A percentile compares a stretch with the other conserved stretches of the same genome.
These are phyloP conservation scores for Argyresthia goedartella DNA, from an alignment of 2,888 invertebrate species.

Conservation along the genomic window DNA sequence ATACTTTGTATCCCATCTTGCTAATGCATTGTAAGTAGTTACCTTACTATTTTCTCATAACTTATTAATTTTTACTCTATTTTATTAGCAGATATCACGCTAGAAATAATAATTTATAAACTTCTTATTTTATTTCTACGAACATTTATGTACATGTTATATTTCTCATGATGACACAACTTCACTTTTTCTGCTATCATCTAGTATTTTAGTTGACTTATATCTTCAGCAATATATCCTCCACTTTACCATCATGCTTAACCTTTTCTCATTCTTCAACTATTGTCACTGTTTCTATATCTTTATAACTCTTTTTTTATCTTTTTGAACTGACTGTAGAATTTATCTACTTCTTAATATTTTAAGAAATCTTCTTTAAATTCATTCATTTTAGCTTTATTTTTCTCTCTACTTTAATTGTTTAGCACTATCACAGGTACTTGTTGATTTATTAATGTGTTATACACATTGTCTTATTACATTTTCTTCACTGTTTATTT, in stretches of 20 bases:
- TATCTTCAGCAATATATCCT: too few relatives aligned
- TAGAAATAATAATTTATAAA: neutral
- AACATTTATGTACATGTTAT: neutral
- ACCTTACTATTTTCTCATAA: neutral
- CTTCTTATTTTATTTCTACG: neutral
- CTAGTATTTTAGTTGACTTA: too few relatives aligned
- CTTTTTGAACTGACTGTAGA: constrained; percentile 1
- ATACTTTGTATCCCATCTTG: neutral
- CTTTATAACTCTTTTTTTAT: constrained; percentile 8
- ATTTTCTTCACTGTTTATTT: constrained; percentile 6
- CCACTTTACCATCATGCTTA: constrained; percentile 7
- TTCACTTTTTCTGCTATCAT: constrained; percentile 1
- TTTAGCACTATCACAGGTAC: too few relatives aligned
- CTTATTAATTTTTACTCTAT: neutral
- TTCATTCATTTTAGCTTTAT: neutral
- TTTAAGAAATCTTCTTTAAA: too few relatives aligned
- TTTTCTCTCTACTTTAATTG: neutral
- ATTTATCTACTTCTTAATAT: too few relatives aligned
- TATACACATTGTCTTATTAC: constrained; percentile 6
- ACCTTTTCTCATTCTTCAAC: neutral
- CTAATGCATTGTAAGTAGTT: too few relatives aligned
- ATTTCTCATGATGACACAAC: neutral
- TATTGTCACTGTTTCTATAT: neutral
- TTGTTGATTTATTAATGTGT: too few relatives aligned
- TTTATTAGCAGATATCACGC: too few relatives aligned